Base-by-base conservation (phyloP, 2,888 invertebrate species). In the Boloria euphrosyne region DNA sequence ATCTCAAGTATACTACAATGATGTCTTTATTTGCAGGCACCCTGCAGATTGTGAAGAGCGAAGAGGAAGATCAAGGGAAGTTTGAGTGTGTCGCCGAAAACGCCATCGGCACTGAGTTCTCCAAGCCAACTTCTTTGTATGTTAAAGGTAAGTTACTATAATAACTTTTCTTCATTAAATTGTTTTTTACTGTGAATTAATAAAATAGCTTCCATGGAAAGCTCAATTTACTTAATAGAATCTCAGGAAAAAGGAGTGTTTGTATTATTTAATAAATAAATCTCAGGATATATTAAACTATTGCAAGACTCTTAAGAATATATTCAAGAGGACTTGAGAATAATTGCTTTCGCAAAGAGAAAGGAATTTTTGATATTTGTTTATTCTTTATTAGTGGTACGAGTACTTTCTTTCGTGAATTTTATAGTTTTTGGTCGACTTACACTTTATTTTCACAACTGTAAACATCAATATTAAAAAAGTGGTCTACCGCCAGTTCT, bases 1-100 rank as follows among this genome's bases (percentile, higher is more conserved):
- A 47, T 58, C 58, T 58, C n/a, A 31, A 58, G 59, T 59, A 27
- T 59, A 31, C 31, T 49, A 49, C 59, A 59, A 59, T 50, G 18
- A 59, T 59, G 59, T 63, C 58, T 73, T 73, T 78, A 69, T 76
- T 90, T 89, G 43, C 92, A 97, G 97, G 97, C 78, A 94, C 96
- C 61, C 92, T 99, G 74, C 97, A 98, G 93, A 98, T 99, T 78
- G 95, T 95, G 76, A 96, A 96, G 84, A 97, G 97, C 76, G 96
- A 97, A 78, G 97, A 97, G 80, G 96, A 96, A 75, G 98, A 99
- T 90, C 97, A 97, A 83, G 98, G 98, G 62, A 97, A 97, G 87
- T 99, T 98, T 86, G 98, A 98, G 88, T 99, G 99, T 85, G 97
- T 98, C 53, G 98, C 98, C 0, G 98, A 98, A 83, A 99, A 98